Conservation (phyloP, 2,113 vertebrate species). For the Macquaria ambigua region DNA sequence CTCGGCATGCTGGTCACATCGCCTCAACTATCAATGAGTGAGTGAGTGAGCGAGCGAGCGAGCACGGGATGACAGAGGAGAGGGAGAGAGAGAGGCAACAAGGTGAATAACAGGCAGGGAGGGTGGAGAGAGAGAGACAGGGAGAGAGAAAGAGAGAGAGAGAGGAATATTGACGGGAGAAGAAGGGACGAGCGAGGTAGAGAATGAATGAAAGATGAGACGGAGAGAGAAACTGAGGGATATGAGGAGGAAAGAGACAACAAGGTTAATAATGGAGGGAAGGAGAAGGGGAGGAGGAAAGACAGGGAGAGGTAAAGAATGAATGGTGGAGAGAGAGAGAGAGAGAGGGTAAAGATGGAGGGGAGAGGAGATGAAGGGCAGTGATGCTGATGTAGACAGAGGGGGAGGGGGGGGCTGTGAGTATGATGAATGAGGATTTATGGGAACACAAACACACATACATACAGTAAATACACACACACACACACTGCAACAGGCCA, state of each 20-base stretch:
- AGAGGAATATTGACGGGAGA: constrained; percentile 20
- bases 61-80: too few relatives aligned
- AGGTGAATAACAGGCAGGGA: constrained; percentile 55
- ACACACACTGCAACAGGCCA: too few relatives aligned
- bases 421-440: constrained; percentile 69
- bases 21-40: constrained; percentile 74
- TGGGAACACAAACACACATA: constrained; percentile 30
- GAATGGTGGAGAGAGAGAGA: background rate
- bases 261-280: constrained; percentile 16
- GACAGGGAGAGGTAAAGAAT: constrained; percentile 10
- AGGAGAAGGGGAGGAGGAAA: background rate
- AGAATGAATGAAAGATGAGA: constrained; percentile 2
- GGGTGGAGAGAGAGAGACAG: background rate
- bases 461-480: background rate
- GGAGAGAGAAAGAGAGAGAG: background rate
- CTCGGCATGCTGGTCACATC: constrained; percentile 79
- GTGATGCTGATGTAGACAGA: constrained; percentile 31
- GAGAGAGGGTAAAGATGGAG: constrained; percentile 20
- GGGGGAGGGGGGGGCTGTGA: constrained; percentile 32
- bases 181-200: background rate
- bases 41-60: constrained; percentile 55
- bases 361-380: constrained; percentile 44
- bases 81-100: constrained; percentile 41
- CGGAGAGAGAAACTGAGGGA: background rate
- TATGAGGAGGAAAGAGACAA: constrained; percentile 20